These are phyloP conservation scores for Petrosia ficiformis DNA, from an alignment of 37 sponge, comb jelly and placozoan species.

Conservation along the genomic window DNA sequence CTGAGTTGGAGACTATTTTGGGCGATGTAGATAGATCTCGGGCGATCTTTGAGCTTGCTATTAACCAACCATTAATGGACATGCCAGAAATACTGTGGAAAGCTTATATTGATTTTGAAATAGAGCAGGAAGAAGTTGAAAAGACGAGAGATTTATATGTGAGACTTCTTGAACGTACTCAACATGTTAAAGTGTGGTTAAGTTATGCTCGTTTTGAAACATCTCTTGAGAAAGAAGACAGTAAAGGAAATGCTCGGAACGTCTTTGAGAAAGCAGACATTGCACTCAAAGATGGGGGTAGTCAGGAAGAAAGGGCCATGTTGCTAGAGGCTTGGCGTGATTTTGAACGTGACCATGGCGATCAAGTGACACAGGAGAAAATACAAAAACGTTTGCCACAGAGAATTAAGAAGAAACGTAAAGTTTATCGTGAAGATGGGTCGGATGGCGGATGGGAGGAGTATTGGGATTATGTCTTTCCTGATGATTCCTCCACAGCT, in stretches of 20 bases:
- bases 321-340: slow-evolving; percentile 90
- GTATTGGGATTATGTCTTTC: slow-evolving; percentile 99
- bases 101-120: slow-evolving; percentile 97
- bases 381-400: slow-evolving; percentile 80
- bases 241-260: slow-evolving; percentile 11
- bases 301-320: slow-evolving; percentile 75
- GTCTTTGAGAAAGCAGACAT: slow-evolving; percentile 68
- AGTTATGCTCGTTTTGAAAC: slow-evolving; percentile 92
- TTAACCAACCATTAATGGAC: slow-evolving; percentile 89
- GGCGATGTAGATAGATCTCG: slow-evolving; percentile 88
- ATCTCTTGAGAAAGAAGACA: slow-evolving; percentile 26
- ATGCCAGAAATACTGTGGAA: slow-evolving; percentile 99
- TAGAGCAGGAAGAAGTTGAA: slow-evolving; percentile 81
- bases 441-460: slow-evolving; percentile 98
- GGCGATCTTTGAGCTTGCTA: slow-evolving; percentile 91
- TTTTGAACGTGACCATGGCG: slow-evolving; percentile 79
- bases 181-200: slow-evolving; percentile 98
- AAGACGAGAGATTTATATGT: slow-evolving; percentile 77
- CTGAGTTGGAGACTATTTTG: slow-evolving; percentile 79
- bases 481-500: slow-evolving; percentile 80
- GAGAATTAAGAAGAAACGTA: slow-evolving; percentile 89
- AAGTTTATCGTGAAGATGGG: slow-evolving; percentile 85
- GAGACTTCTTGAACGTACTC: slow-evolving; percentile 85
- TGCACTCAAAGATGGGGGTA: slow-evolving; percentile 35
- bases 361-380: slow-evolving; percentile 34